Evolutionary conservation across 2,888 invertebrate species (phyloP), one percentile per base, ranked within the genome.

Genomic region (Podabrus alpinus): DNA sequence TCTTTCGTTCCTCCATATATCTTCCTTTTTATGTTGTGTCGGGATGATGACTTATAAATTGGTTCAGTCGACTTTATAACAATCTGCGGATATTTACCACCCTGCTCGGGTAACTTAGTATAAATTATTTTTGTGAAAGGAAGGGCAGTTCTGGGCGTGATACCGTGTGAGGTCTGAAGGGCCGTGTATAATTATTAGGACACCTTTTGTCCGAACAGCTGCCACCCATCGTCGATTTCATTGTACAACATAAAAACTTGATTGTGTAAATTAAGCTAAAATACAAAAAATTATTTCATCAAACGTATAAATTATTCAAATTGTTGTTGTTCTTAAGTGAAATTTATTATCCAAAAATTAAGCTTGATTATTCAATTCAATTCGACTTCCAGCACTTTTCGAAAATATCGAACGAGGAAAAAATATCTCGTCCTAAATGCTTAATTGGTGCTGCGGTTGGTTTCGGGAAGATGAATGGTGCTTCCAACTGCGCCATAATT

Each of bases 111-210:
- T 72, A 74, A 77, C 77, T 72, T 71, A 80, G 81, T 81, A 84
- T 85, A 85, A 86, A 85, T 85, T 85, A 85, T 83, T 84, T 84
- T 84, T 85, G 82, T 83, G 84, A 84, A 84, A 82, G 84, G 82
- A 82, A 85, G 85, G 84, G 84, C 83, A 81, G 83, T 79, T 78
- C 83, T 82, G 84, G 87, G 87, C 87, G 87, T 86, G 86, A 87
- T 83, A 86, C 77, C 83, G 84, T 86, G 86, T 87, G 87, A 85
- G 87, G 86, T 86, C 86, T 80, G 83, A 83, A 85, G 85, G 84
- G 79, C 86, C 84, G 84, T 84, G 80, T 85, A 85, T 87, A 87
- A 87, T 87, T 86, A 86, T 81, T 81, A 81, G 85, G 84, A 86
- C 87, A 87, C 86, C 86, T 86, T 86, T 86, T 84, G 84, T 85